A percentile compares a stretch with the other conserved stretches of the same genome.
These are phyloP conservation scores for Andrena trimmerana DNA, from an alignment of 2,888 invertebrate species.

Conservation along the genomic window DNA sequence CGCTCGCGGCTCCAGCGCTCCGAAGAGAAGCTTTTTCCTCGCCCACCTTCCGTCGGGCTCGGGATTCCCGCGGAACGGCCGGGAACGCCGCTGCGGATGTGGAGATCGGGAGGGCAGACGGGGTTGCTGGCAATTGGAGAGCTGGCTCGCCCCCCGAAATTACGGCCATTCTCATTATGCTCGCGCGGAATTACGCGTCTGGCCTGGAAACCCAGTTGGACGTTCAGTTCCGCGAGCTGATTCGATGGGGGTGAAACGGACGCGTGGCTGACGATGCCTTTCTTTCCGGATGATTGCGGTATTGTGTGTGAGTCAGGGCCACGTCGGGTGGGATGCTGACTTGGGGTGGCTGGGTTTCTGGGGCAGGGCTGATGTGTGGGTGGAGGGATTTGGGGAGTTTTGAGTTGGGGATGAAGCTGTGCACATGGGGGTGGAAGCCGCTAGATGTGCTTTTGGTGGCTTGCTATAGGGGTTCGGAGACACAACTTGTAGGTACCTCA, in stretches of 20 bases:
- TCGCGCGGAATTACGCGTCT: conserved; percentile 40
- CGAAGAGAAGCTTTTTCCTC: no score
- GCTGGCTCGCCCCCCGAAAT: conserved; percentile 47
- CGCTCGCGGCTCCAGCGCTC: conserved; percentile 15
- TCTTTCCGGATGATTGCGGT: neutral
- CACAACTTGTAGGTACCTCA: no score
- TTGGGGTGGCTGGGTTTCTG: neutral
- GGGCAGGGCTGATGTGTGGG: neutral
- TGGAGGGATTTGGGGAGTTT: neutral
- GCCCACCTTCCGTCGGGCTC: neutral
- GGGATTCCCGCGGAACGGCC: conserved; percentile 44
- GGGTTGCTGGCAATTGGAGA: conserved; percentile 51
- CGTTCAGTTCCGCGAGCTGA: neutral
- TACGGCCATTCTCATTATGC: conserved; percentile 56
- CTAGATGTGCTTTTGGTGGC: no score
- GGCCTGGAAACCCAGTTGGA: conserved; percentile 61
- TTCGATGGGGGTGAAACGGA: neutral
- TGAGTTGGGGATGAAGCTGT: neutral
- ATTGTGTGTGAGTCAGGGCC: neutral
- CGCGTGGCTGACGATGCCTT: neutral
- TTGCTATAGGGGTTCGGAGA: no score
- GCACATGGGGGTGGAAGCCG: no score
- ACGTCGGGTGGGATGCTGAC: neutral
- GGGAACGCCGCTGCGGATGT: neutral
- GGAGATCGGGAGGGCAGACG: conserved; percentile 10